Percentiles rank a stretch among this genome's conserved stretches.
Conservation (phyloP, 1,140 invertebrate genomes). For the Leptinotarsa lineolata region DNA sequence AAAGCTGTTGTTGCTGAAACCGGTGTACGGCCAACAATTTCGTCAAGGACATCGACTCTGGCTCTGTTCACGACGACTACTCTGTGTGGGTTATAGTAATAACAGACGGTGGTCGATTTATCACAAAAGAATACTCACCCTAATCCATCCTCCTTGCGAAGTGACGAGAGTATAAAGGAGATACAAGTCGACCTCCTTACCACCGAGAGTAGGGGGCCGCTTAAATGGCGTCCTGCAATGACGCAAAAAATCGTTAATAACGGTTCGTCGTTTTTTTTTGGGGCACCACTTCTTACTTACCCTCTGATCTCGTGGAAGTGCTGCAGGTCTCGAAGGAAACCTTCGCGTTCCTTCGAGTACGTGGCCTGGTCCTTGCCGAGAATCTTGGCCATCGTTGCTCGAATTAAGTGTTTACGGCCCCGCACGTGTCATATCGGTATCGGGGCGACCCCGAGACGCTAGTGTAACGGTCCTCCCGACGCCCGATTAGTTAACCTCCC, state of each 20-base stretch:
- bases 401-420: constrained; percentile 31
- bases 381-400: constrained; percentile 65
- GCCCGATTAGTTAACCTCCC: constrained; percentile 49
- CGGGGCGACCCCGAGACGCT: constrained; percentile 35
- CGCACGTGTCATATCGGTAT: constrained; percentile 52
- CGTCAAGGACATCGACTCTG: constrained; percentile 22
- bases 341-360: constrained; percentile 70
- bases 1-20: neutral
- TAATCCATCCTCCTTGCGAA: constrained; percentile 87
- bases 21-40: neutral
- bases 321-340: constrained; percentile 72
- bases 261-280: neutral
- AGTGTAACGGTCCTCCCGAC: constrained; percentile 41
- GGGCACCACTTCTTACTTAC: constrained; percentile 60
- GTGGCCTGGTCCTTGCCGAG: constrained; percentile 73
- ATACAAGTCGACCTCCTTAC: constrained; percentile 88
- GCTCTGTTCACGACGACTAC: neutral
- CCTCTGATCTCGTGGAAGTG: constrained; percentile 76
- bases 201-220: constrained; percentile 79
- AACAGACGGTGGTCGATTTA: neutral
- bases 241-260: constrained; percentile 27
- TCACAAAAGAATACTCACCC: constrained; percentile 66
- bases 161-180: constrained; percentile 89
- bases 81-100: neutral
- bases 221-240: constrained; percentile 75